Base-by-base conservation (phyloP, 2,888 invertebrate species). In the Lacanobia wlatinum region DNA sequence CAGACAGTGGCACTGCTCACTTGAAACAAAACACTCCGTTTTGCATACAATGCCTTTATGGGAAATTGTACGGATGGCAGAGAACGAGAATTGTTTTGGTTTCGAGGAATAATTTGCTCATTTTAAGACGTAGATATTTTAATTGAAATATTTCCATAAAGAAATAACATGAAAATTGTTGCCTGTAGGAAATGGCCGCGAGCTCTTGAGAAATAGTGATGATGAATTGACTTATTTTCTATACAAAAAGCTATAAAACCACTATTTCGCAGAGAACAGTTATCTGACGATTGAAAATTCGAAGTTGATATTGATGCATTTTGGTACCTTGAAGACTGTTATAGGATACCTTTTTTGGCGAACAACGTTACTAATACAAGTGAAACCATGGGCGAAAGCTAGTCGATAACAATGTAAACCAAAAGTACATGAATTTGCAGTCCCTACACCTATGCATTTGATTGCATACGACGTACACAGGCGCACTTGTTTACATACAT, bases 1-100 rank as follows among this genome's bases (percentile, higher is more conserved):
- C 80, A 76, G 61, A 68, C 76, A 53, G 65, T 60, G 65, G 60
- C n/a, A 58, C 53, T 53, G 38, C 61, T 67, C 23, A 66, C 58
- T 56, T 64, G 60, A 59, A 63, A 76, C 73, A 83, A 79, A 76
- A 74, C 69, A 59, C n/a, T 38, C 34, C 66, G 76, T 61, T 88
- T 88, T 79, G 83, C 86, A 89, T 88, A 87, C 87, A 89, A 89
- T 88, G 81, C 78, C 66, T 71, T 83, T 85, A 83, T 85, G 79
- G 74, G 75, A 80, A 72, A 56, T 43, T 66, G 87, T 85, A 89
- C n/a, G 3, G 86, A 74, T 40, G 69, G 80, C 61, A 21, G 2
- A 21, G 0, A 21, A 50, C 21, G 34, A 23, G 21, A 52, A 46
- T 67, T 48, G 18, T 50, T 73, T 28, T 40, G 12, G 14, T 8